These are phyloP conservation scores for Clytia hemisphaerica DNA, from an alignment of 30 jellyfish, hydroid and myxozoan genomes.

Conservation along the genomic window DNA sequence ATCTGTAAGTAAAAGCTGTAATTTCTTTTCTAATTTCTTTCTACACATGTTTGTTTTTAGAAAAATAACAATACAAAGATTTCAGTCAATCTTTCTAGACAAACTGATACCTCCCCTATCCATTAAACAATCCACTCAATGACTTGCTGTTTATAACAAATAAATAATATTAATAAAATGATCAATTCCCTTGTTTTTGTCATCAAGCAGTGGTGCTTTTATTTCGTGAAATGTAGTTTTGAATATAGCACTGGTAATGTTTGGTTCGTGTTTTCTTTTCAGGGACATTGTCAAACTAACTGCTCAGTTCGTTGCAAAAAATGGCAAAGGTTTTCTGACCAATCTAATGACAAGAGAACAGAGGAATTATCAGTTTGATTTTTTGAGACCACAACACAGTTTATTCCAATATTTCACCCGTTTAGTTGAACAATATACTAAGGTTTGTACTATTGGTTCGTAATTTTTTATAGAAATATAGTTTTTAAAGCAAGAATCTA, in stretches of 20 bases:
- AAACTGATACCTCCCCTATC: no score
- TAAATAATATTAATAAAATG: no score
- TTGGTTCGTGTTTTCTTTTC: background rate
- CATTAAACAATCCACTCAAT: no score
- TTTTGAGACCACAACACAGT: slow-evolving; percentile 93
- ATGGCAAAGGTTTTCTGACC: slow-evolving; percentile 72
- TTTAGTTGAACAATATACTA: slow-evolving; percentile 87
- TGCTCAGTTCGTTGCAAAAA: slow-evolving; percentile 97
- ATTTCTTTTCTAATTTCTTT: background rate
- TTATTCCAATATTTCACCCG: slow-evolving; percentile 81
- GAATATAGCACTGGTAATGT: no score
- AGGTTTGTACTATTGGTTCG: no score
- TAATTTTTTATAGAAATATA: no score
- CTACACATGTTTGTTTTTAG: background rate
- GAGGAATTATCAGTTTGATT: slow-evolving; percentile 91
- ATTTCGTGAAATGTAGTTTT: background rate
- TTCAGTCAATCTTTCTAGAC: no score
- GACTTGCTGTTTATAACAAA: no score
- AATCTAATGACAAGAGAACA: slow-evolving; percentile 31
- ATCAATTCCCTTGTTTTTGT: background rate
- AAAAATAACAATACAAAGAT: background rate
- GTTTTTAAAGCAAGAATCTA: no score
- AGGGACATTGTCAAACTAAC: slow-evolving; percentile 90
- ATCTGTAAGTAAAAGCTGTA: slow-evolving; percentile 48
- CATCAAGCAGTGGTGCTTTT: background rate